A percentile compares a stretch with the other conserved stretches of the same genome.
Conservation (phyloP, 2,113 vertebrate genomes). For the Lagopus muta region DNA sequence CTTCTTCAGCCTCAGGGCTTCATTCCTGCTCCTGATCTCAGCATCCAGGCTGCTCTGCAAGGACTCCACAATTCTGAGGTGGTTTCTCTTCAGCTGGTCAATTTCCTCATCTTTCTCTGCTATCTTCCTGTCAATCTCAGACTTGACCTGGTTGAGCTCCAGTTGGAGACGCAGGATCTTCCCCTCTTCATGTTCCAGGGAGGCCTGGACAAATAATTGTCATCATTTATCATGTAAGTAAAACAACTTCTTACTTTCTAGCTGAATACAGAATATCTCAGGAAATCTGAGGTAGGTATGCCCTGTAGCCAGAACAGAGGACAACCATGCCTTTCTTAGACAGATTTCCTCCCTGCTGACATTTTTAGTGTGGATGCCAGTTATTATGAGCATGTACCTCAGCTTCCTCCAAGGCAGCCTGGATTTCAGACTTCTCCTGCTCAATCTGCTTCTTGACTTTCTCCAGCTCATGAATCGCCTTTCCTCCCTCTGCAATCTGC, state of each 20-base stretch:
- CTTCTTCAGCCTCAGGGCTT: slow-evolving; percentile 87
- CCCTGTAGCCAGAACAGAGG: too few relatives aligned
- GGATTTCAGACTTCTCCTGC: slow-evolving; percentile 84
- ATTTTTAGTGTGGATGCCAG: neutral
- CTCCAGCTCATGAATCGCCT: slow-evolving; percentile 89
- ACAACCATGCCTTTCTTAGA: too few relatives aligned
- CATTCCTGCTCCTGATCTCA: slow-evolving; percentile 81
- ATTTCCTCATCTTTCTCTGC: neutral
- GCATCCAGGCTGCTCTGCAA: slow-evolving; percentile 81
- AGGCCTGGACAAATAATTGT: neutral
- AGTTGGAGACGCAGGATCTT: slow-evolving; percentile 41
- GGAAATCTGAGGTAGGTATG: too few relatives aligned
- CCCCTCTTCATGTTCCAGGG: neutral
- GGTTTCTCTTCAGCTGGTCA: neutral
- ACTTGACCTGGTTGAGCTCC: slow-evolving; percentile 64
- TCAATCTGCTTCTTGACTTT: slow-evolving; percentile 88
- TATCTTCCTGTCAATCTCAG: neutral
- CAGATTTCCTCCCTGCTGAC: neutral
- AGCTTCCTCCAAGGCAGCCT: slow-evolving; percentile 83
- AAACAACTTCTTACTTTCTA: neutral
- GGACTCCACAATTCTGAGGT: slow-evolving; percentile 77
- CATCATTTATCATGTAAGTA: too few relatives aligned
- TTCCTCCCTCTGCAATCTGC: slow-evolving; percentile 85
- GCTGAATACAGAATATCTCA: neutral
- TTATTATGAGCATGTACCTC: slow-evolving; percentile 61